Evolutionary conservation across 1,140 invertebrate genomes (phyloP).

Genomic region (Conus ventricosus): DNA sequence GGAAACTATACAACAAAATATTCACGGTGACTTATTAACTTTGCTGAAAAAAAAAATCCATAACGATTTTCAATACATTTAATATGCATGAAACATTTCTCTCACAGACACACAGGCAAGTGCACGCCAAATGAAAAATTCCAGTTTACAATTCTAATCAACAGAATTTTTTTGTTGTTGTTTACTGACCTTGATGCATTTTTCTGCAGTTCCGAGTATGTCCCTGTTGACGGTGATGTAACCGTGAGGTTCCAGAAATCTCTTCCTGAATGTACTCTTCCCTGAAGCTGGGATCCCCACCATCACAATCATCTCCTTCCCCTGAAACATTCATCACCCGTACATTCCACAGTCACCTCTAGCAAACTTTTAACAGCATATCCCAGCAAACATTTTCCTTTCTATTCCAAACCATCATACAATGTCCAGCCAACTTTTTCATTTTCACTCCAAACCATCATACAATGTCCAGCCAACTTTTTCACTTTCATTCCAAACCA

Average conservation of each 20-base stretch:
- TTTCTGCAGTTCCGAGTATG: slow-evolving; percentile 86
- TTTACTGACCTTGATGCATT: slow-evolving; percentile 78
- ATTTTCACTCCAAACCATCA: no score
- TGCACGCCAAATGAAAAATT: no score
- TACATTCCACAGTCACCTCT: not conserved
- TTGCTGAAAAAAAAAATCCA: no score
- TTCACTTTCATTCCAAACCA: not conserved
- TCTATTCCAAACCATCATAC: no score
- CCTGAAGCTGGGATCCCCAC: slow-evolving; percentile 91
- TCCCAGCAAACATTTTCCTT: not conserved
- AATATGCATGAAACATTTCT: no score
- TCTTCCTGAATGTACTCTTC: slow-evolving; percentile 86
- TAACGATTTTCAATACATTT: no score
- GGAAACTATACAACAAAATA: no score
- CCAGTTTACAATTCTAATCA: no score
- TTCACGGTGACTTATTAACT: no score
- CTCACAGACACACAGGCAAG: no score
- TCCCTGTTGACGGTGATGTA: slow-evolving; percentile 91
- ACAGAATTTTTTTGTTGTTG: not conserved
- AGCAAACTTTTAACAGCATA: not conserved
- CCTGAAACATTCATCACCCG: slow-evolving; percentile 43
- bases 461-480: not conserved
- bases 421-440: no score
- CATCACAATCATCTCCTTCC: slow-evolving; percentile 82
- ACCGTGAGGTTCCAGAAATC: slow-evolving; percentile 81